Base-by-base conservation (phyloP, 2,888 invertebrate species). In the Pinctada fucata region DNA sequence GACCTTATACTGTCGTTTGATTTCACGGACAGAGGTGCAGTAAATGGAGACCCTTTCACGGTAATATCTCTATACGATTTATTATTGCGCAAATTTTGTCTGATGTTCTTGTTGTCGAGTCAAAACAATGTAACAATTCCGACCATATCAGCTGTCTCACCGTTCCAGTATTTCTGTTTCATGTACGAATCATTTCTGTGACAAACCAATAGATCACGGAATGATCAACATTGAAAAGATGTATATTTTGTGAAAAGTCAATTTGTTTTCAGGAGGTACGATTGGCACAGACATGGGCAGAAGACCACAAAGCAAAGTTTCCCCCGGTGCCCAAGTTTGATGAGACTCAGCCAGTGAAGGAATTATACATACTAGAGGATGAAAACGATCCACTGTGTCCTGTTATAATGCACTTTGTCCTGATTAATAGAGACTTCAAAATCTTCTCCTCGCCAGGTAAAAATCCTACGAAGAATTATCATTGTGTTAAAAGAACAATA, bases 1-100 rank as follows among this genome's bases (percentile, higher is more conserved):
- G 65, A 65, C 31, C 8, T 65, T 31, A 65, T 65, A n/a, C 31
- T 65, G 65, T 65, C 65, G 5, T 65, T 65, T 65, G 65, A 65
- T 65, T 65, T 65, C 31, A 65, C 65, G 4, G 65, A 65, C 65
- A 5, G 65, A 13, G 65, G 65, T 10, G 65, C n/a, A 31, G 65
- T 16, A 2, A 13, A 65, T 10, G 31, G 31, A 16, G 65, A 65
- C n/a, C 5, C 65, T 16, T 31, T 65, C n/a, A 65, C n/a, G 65
- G 65, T 65, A 65, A 5, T n/a, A 58, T 58, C 8, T 58, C 58
- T 58, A 10, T 13, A 58, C 8, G 13, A 58, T 58, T 31, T 31
- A 31, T 31, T 31, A 31, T 31, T 31, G 31, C 31, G 31, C 31
- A 31, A 31, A 31, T 31, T 31, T 31, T 31, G 31, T 31, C 31